These are phyloP conservation scores for Altica lythri DNA, from an alignment of 2,888 invertebrate species.

Conservation along the genomic window DNA sequence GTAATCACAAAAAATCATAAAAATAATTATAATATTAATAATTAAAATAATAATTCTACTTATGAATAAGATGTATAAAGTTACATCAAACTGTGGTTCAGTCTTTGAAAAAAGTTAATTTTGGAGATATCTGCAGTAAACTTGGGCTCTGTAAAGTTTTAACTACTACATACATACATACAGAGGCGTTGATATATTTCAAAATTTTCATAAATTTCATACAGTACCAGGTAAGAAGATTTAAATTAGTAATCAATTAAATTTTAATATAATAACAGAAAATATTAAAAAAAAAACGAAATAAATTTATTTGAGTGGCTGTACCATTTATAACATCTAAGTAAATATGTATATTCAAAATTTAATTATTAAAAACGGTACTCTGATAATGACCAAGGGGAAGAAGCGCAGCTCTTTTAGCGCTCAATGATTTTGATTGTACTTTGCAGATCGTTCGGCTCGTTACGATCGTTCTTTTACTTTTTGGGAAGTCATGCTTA, in stretches of 20 bases:
- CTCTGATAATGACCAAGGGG: too few relatives aligned
- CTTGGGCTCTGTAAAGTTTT: not conserved
- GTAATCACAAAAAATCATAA: too few relatives aligned
- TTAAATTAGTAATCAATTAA: constrained; percentile 25
- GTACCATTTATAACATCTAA: not conserved
- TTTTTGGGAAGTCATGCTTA: too few relatives aligned
- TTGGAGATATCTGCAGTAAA: constrained; percentile 15
- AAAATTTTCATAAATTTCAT: constrained; percentile 49
- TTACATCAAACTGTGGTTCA: constrained; percentile 1
- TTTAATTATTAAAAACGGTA: too few relatives aligned
- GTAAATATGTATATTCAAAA: too few relatives aligned
- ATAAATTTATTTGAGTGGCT: not conserved
- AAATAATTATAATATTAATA: too few relatives aligned
- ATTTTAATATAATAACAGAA: not conserved
- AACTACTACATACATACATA: constrained; percentile 1
- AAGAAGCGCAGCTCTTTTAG: too few relatives aligned
- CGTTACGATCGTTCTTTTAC: too few relatives aligned
- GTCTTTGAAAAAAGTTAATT: constrained; percentile 12
- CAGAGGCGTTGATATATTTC: constrained; percentile 54
- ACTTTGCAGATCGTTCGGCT: too few relatives aligned
- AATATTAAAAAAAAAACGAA: not conserved
- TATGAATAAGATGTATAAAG: not conserved
- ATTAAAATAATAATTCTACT: not conserved
- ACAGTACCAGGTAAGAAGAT: constrained; percentile 20
- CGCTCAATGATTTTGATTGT: too few relatives aligned